A percentile compares a stretch with the other conserved stretches of the same genome.
Conservation (phyloP, 2,113 vertebrate genomes). For the Clarias batrachus region DNA sequence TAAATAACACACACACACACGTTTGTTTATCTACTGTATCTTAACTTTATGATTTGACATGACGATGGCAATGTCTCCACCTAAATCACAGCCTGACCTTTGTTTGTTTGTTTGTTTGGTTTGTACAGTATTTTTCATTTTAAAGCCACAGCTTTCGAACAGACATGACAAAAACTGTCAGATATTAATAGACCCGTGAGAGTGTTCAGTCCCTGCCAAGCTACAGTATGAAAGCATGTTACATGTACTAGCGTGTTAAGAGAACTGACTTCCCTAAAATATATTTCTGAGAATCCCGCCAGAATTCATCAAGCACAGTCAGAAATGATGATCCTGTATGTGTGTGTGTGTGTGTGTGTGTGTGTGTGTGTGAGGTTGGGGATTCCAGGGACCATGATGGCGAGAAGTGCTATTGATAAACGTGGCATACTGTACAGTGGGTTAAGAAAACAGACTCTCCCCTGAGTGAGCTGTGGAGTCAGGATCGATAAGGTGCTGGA, state of each 20-base stretch:
- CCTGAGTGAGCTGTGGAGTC: conserved; percentile 69
- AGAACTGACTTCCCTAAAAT: conserved; percentile 12
- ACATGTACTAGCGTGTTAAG: neutral
- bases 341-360: neutral
- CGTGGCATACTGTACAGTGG: conserved; percentile 70
- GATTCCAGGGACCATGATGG: conserved; percentile 65
- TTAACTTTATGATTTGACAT: too few relatives aligned
- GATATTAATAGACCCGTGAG: neutral
- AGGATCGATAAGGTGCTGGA: conserved; percentile 71
- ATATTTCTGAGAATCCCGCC: neutral
- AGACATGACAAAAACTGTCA: neutral
- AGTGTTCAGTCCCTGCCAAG: neutral
- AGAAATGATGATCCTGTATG: conserved; percentile 66
- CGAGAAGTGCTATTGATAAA: conserved; percentile 72
- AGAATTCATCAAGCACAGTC: conserved; percentile 56
- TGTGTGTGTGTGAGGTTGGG: conserved; percentile 67
- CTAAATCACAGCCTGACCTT: neutral
- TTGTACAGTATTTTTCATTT: too few relatives aligned
- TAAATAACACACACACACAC: conserved; percentile 63
- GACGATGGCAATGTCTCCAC: neutral
- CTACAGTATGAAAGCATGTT: neutral
- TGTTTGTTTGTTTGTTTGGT: neutral
- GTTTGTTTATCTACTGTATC: neutral
- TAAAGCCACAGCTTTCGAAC: neutral
- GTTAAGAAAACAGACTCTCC: conserved; percentile 75